Evolutionary conservation across 2,888 invertebrate species (phyloP).

Genomic region (Mechanitis mazaeus): DNA sequence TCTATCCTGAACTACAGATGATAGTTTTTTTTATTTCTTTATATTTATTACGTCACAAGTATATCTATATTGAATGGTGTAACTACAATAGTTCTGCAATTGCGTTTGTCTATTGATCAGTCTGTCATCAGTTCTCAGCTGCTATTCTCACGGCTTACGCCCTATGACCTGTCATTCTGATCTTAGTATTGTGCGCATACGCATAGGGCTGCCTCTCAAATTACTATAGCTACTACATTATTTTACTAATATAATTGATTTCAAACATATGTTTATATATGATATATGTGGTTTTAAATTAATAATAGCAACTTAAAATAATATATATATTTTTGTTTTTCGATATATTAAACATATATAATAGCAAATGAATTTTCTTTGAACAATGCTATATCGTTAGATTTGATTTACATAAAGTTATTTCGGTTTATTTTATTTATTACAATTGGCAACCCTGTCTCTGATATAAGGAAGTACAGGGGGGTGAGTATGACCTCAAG

Average conservation of each 20-base stretch:
- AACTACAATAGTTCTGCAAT: slow-evolving; percentile 1
- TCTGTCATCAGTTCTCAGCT: slow-evolving; percentile 37
- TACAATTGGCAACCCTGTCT: slow-evolving; percentile 51
- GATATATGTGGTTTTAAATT: no score
- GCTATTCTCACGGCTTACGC: slow-evolving; percentile 60
- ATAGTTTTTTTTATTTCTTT: slow-evolving; percentile 2
- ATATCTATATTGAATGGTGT: slow-evolving; percentile 3
- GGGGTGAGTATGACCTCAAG: slow-evolving; percentile 76
- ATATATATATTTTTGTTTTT: no score
- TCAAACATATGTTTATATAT: no score
- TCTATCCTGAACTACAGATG: background rate
- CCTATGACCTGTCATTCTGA: slow-evolving; percentile 53
- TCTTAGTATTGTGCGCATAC: slow-evolving; percentile 36
- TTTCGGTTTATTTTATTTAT: background rate
- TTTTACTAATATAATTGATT: no score
- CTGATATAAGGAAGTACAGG: slow-evolving; percentile 65
- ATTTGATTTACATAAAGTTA: no score
- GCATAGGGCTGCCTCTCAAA: slow-evolving; percentile 41
- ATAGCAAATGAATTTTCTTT: no score
- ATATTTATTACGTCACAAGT: slow-evolving; percentile 4
- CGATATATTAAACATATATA: no score
- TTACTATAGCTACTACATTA: background rate
- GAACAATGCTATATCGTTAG: no score
- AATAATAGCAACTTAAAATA: no score
- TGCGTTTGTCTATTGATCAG: slow-evolving; percentile 19